Evolutionary conservation across 2,888 invertebrate genomes (phyloP), one percentile per base, ranked within the genome.

Genomic region (Leptothorax acervorum): DNA sequence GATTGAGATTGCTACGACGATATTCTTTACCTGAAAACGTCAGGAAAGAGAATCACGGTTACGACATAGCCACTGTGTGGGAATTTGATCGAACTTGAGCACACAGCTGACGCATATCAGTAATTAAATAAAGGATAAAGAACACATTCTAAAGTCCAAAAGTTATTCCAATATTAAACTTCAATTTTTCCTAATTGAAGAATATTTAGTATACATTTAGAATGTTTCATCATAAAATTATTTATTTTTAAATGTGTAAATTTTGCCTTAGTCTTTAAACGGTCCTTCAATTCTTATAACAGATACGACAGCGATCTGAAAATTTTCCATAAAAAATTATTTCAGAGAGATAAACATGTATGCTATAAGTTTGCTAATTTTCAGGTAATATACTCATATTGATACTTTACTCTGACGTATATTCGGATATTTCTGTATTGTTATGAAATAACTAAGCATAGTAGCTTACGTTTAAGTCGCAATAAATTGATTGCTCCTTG

Each of bases 1-100:
- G 93, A 53, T 94, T 96, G 92, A 91, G 90, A 0, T 91, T 94
- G 0, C 83, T 96, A 1, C 78, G 45, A n/a, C 35, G 8, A 18
- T 89, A 89, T 53, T 39, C 71, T 3, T 68, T 90, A 23, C 82
- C 89, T 18, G 83, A 85, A 11, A 76, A 75, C 9, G 66, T 85
- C 8, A 71, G 28, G 11, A 63, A 53, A 9, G 89, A 87, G 48
- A 89, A 89, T 79, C 53, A 82, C 8, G 84, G 84, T 11, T 90
- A 82, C 57, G 53, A 84, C 23, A 45, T 48, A 9, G 75, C 82
- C 15, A 65, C 39, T 11, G 62, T 90, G 6, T 84, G 85, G 83
- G 75, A 85, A 35, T 87, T 90, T 55, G 11, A 39, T 1, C 57
- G 15, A 39, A 51, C 18, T 63, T 39, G 42, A 68, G 39, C 12